These are phyloP conservation scores for Decapterus maruadsi DNA, from an alignment of 2,797 vertebrate genomes.

Conservation along the genomic window DNA sequence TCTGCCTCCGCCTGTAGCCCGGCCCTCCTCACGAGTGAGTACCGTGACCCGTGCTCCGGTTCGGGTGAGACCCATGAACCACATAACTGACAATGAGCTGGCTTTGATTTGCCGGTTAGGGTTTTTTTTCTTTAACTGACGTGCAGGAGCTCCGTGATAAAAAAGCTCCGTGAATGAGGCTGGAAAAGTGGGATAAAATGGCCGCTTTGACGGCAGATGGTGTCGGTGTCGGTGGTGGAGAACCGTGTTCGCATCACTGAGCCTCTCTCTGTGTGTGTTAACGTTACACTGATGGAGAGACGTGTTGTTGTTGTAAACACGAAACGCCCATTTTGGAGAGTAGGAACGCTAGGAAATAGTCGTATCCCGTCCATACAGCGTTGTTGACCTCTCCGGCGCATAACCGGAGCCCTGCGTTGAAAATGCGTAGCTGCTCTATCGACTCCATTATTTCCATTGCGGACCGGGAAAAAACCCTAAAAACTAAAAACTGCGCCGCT, in stretches of 20 bases:
- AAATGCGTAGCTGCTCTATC: conserved; percentile 64
- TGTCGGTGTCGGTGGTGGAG: neutral
- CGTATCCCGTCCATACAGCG: conserved; percentile 11
- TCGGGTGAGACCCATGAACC: neutral
- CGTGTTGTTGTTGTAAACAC: conserved; percentile 60
- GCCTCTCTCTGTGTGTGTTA: neutral
- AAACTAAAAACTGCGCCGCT: neutral
- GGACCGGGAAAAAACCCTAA: no score
- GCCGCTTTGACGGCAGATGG: conserved; percentile 18
- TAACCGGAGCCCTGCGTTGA: conserved; percentile 55
- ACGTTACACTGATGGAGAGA: neutral
- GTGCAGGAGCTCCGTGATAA: neutral
- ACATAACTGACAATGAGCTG: neutral
- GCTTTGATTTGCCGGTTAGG: neutral
- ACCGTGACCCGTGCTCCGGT: conserved; percentile 1
- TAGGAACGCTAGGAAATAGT: conserved; percentile 49
- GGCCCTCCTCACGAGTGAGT: conserved; percentile 73
- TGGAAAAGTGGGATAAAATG: conserved; percentile 54
- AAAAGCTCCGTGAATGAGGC: conserved; percentile 18
- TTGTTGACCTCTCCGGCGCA: conserved; percentile 37
- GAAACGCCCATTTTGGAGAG: conserved; percentile 65
- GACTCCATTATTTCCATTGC: conserved; percentile 26
- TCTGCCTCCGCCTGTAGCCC: conserved; percentile 34
- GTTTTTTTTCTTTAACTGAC: neutral
- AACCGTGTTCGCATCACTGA: rapidly evolving